Evolutionary conservation across 1,140 invertebrate genomes (phyloP).

Genomic region (Gryon sp.): DNA sequence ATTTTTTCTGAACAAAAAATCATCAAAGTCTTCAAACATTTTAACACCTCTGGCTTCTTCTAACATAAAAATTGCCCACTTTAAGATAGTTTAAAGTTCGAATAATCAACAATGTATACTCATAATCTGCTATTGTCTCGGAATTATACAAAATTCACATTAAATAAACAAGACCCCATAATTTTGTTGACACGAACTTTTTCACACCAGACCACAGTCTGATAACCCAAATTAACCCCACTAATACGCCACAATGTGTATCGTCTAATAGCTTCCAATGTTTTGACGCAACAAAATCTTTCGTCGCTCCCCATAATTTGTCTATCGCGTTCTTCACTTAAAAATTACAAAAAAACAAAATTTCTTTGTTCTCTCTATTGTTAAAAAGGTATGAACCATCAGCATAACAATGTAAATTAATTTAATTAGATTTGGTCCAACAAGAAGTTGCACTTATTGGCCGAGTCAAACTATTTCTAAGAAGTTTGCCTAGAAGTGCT

Average conservation of each 20-base stretch:
- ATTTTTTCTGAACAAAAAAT: too few relatives aligned
- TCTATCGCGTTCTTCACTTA: background rate
- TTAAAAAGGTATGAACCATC: slow-evolving; percentile 32
- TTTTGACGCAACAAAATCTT: slow-evolving; percentile 21
- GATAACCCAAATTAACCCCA: background rate
- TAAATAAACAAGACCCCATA: background rate
- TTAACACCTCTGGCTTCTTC: too few relatives aligned
- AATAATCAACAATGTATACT: too few relatives aligned
- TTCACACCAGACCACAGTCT: background rate
- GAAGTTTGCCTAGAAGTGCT: slow-evolving; percentile 9
- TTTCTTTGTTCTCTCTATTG: slow-evolving; percentile 11
- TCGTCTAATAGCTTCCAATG: too few relatives aligned
- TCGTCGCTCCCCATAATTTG: slow-evolving; percentile 17
- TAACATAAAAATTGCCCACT: too few relatives aligned
- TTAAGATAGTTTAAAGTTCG: too few relatives aligned
- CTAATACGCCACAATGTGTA: too few relatives aligned
- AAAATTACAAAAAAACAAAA: background rate
- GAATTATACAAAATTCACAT: background rate
- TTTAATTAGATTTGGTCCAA: slow-evolving; percentile 33
- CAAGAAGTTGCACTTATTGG: slow-evolving; percentile 6
- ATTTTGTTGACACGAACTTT: background rate
- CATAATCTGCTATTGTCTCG: background rate
- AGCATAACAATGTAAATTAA: slow-evolving; percentile 53
- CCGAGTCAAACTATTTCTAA: slow-evolving; percentile 27
- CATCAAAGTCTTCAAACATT: too few relatives aligned